Percentiles rank a stretch among this genome's conserved stretches.
Conservation (phyloP, 2,888 invertebrate species). For the Mythimna impura region DNA sequence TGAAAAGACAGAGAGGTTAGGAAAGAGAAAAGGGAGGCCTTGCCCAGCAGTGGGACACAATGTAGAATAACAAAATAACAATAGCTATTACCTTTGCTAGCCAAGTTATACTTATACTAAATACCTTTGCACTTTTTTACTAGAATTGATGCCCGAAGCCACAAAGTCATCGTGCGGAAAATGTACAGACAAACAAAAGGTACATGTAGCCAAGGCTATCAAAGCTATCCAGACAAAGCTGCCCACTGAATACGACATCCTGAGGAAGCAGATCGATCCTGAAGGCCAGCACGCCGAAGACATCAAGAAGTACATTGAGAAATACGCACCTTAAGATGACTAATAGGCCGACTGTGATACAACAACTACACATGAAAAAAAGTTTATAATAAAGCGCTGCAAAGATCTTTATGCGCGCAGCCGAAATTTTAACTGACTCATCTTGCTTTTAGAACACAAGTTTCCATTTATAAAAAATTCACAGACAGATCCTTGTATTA, state of each 20-base stretch:
- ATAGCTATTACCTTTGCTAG: no score
- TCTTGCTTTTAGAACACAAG: not conserved
- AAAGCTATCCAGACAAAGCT: constrained; percentile 90
- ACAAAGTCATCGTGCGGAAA: constrained; percentile 87
- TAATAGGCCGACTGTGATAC: not conserved
- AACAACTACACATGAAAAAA: not conserved
- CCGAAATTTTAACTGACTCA: not conserved
- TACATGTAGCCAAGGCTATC: constrained; percentile 89
- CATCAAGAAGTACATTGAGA: constrained; percentile 82
- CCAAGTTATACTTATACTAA: not conserved
- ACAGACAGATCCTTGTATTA: no score
- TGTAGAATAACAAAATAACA: no score
- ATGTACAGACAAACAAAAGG: constrained; percentile 91
- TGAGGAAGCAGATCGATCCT: constrained; percentile 92
- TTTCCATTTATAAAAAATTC: no score
- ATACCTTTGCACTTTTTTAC: not conserved
- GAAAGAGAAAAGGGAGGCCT: no score
- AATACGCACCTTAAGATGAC: constrained; percentile 48
- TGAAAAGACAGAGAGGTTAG: no score
- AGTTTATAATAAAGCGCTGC: not conserved
- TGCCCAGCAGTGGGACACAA: no score
- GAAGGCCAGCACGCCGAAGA: constrained; percentile 88
- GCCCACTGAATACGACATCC: constrained; percentile 90
- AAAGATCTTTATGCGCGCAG: not conserved
- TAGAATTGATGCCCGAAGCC: constrained; percentile 75